phyloP scores from a whole-genome alignment of 2,888 invertebrate genomes.

The Noctua fimbriata region DNA sequence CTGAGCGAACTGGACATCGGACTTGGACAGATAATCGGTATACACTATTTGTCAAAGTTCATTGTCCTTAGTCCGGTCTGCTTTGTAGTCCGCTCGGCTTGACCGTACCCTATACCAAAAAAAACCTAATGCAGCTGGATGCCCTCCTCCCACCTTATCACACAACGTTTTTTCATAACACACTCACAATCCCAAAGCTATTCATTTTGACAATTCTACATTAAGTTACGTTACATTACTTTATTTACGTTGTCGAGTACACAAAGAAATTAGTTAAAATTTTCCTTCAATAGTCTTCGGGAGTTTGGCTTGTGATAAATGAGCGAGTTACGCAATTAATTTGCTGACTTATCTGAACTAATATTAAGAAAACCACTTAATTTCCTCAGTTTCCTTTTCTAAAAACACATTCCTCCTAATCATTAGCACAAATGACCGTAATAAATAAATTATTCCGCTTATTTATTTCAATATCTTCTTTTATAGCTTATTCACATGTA shows the following conservation, averaged over 20 bases:
- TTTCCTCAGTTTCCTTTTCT: neutral
- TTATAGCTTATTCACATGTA: slow-evolving; percentile 31
- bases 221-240: neutral
- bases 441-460: slow-evolving; percentile 45
- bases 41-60: neutral
- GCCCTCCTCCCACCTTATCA: neutral
- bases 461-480: slow-evolving; percentile 20
- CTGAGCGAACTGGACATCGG: neutral
- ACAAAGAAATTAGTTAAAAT: neutral
- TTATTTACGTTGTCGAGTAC: neutral
- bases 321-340: neutral
- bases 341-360: neutral
- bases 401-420: neutral
- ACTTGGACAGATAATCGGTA: neutral
- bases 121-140: neutral
- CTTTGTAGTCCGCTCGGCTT: neutral
- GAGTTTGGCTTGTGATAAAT: neutral
- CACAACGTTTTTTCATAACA: neutral
- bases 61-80: neutral
- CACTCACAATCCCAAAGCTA: neutral
- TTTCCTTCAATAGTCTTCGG: neutral
- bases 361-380: neutral
- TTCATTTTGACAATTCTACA: neutral
- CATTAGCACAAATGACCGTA: slow-evolving; percentile 27
- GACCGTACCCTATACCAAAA: neutral